These are phyloP conservation scores for Syrmaticus mikado DNA, from an alignment of 2,113 vertebrate genomes.

Conservation along the genomic window DNA sequence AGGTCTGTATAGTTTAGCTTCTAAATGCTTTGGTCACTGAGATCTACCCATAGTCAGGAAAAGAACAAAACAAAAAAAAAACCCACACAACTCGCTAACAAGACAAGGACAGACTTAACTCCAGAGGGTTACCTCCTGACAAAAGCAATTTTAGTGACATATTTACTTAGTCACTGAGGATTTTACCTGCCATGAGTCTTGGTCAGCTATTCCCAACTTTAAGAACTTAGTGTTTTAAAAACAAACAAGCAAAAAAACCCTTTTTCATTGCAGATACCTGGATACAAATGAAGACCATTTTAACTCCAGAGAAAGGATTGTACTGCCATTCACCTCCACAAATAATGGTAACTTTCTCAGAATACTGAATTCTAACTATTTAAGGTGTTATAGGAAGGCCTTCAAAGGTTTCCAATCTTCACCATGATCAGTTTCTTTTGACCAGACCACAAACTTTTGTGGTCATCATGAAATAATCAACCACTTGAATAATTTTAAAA, in stretches of 20 bases:
- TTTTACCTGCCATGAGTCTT: background rate
- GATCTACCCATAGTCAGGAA: background rate
- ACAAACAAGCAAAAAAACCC: background rate
- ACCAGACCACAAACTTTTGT: background rate
- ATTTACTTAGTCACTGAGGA: background rate
- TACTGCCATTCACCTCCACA: too few species aligned
- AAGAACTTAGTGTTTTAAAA: background rate
- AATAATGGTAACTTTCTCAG: too few species aligned
- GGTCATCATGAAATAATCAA: background rate
- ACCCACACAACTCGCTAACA: background rate
- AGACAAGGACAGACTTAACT: background rate
- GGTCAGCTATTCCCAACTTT: background rate
- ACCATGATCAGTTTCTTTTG: background rate
- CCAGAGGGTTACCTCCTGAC: background rate
- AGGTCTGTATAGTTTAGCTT: background rate
- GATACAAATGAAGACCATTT: too few species aligned
- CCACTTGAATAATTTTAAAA: background rate
- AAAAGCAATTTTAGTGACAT: background rate
- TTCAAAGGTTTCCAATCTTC: background rate
- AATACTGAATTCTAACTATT: too few species aligned
- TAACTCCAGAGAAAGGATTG: too few species aligned
- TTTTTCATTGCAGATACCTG: too few species aligned
- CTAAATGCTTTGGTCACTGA: background rate
- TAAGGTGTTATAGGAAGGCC: too few species aligned
- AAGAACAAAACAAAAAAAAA: background rate